Evolutionary conservation across 2,888 invertebrate species (phyloP), one percentile per base, ranked within the genome.

Genomic region (Cerceris ruficornis): DNA sequence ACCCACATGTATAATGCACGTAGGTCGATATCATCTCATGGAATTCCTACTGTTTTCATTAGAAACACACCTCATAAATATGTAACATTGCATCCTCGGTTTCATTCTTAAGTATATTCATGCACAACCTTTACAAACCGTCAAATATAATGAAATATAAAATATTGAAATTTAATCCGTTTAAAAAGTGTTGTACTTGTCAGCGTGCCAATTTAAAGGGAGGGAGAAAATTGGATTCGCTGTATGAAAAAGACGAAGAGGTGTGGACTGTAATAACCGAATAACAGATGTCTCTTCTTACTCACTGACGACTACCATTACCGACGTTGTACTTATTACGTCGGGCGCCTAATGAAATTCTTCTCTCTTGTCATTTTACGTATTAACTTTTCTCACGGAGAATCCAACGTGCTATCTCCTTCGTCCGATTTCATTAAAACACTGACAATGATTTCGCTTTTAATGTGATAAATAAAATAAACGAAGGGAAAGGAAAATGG

Each of bases 331-430:
- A 73, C 68, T 69, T 74, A 76, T 74, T 74, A 74, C 74, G 8
- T 49, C 42, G 46, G 14, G 62, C 64, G 59, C 50, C 68, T 74
- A 74, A 76, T 76, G 76, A 76, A 76, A 76, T 76, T 76, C 76
- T 74, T 76, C 76, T 74, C 68, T 69, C 74, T 76, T 74, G 60
- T 71, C 68, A 66, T 64, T 17, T 74, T 68, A 68, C 68, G 74
- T 68, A 76, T 76, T 76, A 76, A 76, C 74, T 74, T 76, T 60
- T 54, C 42, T 67, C 46, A 50, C 68, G 76, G 49, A 74, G 62
- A 28, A 68, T 17, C 11, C 17, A 7, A 8, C 57, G 9, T 39
- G 14, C 14, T 54, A 6, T 17, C 59, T n/a, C 6, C 13, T 52
- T 11, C 17, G 28, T 61, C 28, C 60, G 74, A 69, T 74, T 76